Evolutionary conservation across 2,888 invertebrate species (phyloP), one percentile per base, ranked within the genome.

Genomic region (Saturnia japonica): DNA sequence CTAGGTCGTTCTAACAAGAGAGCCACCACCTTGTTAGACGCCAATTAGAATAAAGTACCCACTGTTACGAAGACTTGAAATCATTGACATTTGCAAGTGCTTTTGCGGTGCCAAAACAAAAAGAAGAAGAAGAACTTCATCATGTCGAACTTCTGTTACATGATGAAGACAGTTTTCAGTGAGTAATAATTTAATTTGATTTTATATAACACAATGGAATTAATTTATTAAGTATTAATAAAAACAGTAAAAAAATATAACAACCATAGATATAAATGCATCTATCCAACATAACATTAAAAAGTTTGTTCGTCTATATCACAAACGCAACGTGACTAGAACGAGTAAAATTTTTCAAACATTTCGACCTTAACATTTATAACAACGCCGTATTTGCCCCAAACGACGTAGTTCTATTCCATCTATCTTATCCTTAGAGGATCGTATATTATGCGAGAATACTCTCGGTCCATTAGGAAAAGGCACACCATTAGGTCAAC

Each of bases 391-490:
- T n/a, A 25, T 40, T 40, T 40, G 40, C 1, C 34, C 16, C 64
- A 40, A 40, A 34, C 64, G 64, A 64, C 64, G 40, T 40, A 40
- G n/a, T 64, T 64, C 64, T 40, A 40, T 64, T 40, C 73, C 70
- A 74, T 73, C 74, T 71, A 71, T 73, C 71, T 70, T 72, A 72
- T 67, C 74, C 70, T 72, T 72, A 72, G 76, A 73, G 73, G 74
- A 72, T 73, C 72, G 75, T 75, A 71, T 77, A 78, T 77, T 75
- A 77, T 47, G 74, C 70, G 70, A 73, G 70, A 47, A 70, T 42
- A 72, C 72, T 76, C 74, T 77, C 75, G 74, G 76, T 78, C 81
- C 80, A 82, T 83, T 84, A 82, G 73, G 75, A 73, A 75, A 76
- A 78, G 80, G 74, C 78, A 74, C 75, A 78, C 78, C 80, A 80